Conservation (phyloP, 2,113 vertebrate genomes). For the Barbus barbus region DNA sequence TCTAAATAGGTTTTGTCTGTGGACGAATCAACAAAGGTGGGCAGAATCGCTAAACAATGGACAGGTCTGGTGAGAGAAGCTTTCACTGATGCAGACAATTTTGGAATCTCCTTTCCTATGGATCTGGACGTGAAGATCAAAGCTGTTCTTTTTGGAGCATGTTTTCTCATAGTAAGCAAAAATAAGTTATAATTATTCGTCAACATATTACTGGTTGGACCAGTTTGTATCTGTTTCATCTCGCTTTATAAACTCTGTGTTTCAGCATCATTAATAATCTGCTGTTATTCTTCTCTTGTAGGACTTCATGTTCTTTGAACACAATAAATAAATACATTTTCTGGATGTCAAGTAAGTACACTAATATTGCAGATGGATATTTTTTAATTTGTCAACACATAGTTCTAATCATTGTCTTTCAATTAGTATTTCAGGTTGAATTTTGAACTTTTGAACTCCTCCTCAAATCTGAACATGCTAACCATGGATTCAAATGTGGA, state of each 20-base stretch:
- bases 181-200: background rate
- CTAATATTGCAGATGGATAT: background rate
- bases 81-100: constrained; percentile 68
- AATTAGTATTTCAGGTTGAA: background rate
- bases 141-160: constrained; percentile 72
- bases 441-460: background rate
- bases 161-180: constrained; percentile 75
- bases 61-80: constrained; percentile 58
- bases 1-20: constrained; percentile 58
- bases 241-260: background rate
- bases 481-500: background rate
- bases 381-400: background rate
- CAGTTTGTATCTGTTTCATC: background rate
- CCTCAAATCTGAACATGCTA: background rate
- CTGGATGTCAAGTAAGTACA: constrained; percentile 4
- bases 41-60: constrained; percentile 71
- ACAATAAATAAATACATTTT: background rate
- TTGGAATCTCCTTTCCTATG: constrained; percentile 71
- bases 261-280: background rate
- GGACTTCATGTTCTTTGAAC: constrained; percentile 56
- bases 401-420: background rate
- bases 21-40: constrained; percentile 58
- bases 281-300: constrained; percentile 5
- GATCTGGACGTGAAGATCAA: constrained; percentile 78
- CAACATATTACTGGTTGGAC: background rate